Evolutionary conservation across 1,140 invertebrate genomes (phyloP).

Genomic region (Pissodes strobi): DNA sequence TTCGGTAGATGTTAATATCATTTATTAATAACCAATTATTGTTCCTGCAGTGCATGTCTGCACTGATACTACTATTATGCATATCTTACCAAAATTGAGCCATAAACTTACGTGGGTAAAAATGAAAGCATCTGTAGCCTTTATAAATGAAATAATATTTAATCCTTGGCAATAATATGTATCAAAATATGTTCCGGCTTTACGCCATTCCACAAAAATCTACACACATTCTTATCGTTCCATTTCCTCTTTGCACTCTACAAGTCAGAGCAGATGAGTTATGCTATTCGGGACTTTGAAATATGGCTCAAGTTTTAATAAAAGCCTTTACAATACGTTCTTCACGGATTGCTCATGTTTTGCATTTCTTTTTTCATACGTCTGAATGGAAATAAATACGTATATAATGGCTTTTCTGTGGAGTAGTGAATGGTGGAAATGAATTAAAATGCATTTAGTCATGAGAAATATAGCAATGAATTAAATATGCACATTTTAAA

Average conservation of each 20-base stretch:
- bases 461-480: too few species aligned
- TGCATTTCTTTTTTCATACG: not conserved
- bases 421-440: not conserved
- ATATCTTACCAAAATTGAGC: too few species aligned
- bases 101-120: too few species aligned
- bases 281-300: slow-evolving; percentile 18
- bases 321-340: slow-evolving; percentile 22
- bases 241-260: slow-evolving; percentile 25
- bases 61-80: too few species aligned
- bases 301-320: slow-evolving; percentile 27
- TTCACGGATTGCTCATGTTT: slow-evolving; percentile 19
- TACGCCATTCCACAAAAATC: slow-evolving; percentile 14
- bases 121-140: too few species aligned
- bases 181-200: not conserved
- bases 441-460: not conserved
- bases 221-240: slow-evolving; percentile 27
- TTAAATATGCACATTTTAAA: too few species aligned
- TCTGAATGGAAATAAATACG: not conserved
- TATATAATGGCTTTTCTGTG: not conserved
- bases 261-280: slow-evolving; percentile 25
- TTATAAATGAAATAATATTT: too few species aligned
- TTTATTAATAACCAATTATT: too few species aligned
- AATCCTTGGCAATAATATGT: too few species aligned
- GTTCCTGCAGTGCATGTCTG: too few species aligned
- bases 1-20: too few species aligned